phyloP scores from a whole-genome alignment of 2,888 invertebrate genomes.

The Augiades crinisus region DNA sequence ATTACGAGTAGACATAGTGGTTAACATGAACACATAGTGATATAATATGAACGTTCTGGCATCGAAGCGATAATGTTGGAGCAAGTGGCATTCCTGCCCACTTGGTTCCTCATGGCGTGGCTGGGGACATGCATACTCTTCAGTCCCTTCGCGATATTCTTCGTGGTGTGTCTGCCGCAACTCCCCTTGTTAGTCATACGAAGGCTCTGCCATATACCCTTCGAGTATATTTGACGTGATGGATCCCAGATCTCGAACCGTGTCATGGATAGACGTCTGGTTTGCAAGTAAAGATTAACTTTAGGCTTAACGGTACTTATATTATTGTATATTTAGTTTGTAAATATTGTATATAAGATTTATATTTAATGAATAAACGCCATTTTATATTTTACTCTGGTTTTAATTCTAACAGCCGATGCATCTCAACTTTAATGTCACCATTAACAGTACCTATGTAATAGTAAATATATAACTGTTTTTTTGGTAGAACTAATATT shows the following conservation, averaged over 20 bases:
- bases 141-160: constrained; percentile 84
- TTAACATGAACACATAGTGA: constrained; percentile 25
- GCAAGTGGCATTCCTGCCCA: constrained; percentile 67
- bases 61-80: constrained; percentile 59
- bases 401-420: constrained; percentile 32
- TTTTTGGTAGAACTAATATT: too few species aligned
- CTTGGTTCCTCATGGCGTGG: constrained; percentile 84
- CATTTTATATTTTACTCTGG: constrained; percentile 7
- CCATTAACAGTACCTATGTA: too few species aligned
- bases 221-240: constrained; percentile 81
- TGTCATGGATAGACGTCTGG: neutral
- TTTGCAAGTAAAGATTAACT: neutral
- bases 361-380: constrained; percentile 16
- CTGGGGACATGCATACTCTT: constrained; percentile 83
- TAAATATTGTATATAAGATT: constrained; percentile 30
- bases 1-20: constrained; percentile 24
- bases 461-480: too few species aligned
- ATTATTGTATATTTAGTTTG: constrained; percentile 26
- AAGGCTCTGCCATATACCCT: constrained; percentile 84
- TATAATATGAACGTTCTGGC: constrained; percentile 53
- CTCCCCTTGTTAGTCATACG: constrained; percentile 85
- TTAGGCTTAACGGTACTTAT: constrained; percentile 6
- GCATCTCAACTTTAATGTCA: too few species aligned
- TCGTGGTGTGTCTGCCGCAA: constrained; percentile 85
- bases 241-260: constrained; percentile 15